Percentiles rank a stretch among this genome's conserved stretches.
phyloP scores from a whole-genome alignment of 2,888 invertebrate genomes.

The Hirtodrosophila cameraria region DNA sequence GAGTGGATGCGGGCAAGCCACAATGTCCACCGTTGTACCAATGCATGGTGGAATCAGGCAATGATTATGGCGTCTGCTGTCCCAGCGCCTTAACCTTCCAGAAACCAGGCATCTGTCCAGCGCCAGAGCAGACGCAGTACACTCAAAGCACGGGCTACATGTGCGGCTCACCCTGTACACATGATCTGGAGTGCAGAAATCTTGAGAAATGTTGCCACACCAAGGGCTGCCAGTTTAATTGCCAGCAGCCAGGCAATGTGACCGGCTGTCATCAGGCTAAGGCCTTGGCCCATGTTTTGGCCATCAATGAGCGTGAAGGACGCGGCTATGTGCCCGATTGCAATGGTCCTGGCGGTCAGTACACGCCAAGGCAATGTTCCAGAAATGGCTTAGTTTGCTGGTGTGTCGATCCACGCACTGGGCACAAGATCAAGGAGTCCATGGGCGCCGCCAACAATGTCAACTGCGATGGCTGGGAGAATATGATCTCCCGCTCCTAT shows the following conservation, averaged over 20 bases:
- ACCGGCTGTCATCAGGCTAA: conserved; percentile 91
- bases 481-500: conserved; percentile 81
- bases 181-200: conserved; percentile 92
- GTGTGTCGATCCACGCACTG: conserved; percentile 91
- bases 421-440: conserved; percentile 90
- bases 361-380: conserved; percentile 91
- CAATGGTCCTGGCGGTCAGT: conserved; percentile 88
- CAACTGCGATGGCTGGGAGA: conserved; percentile 86
- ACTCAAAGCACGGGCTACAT: conserved; percentile 82
- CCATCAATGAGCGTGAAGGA: conserved; percentile 91
- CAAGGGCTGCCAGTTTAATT: conserved; percentile 89
- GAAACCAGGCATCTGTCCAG: conserved; percentile 91
- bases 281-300: conserved; percentile 90
- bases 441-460: conserved; percentile 91
- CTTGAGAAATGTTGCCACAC: conserved; percentile 93
- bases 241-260: conserved; percentile 90
- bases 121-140: conserved; percentile 82
- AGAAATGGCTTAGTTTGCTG: conserved; percentile 94
- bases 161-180: conserved; percentile 89
- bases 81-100: conserved; percentile 90
- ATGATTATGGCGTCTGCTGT: conserved; percentile 95
- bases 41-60: conserved; percentile 91
- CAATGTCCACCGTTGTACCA: conserved; percentile 92
- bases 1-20: conserved; percentile 91
- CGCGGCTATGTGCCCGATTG: conserved; percentile 94